Evolutionary conservation across 1,140 invertebrate species (phyloP), one percentile per base, ranked within the genome.

Genomic region (Drosophila kikkawai): DNA sequence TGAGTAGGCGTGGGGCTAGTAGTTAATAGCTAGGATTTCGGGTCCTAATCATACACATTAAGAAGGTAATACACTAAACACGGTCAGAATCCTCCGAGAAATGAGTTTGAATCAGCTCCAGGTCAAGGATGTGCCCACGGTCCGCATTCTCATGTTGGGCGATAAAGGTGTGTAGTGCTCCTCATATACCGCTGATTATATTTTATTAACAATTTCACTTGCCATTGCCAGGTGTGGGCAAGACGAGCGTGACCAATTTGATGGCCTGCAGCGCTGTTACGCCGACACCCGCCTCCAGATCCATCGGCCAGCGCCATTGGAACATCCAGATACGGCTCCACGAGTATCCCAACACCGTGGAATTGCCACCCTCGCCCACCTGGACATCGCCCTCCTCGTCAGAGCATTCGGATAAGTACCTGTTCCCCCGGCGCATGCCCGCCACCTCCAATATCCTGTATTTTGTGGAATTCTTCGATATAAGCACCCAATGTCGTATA

Each of bases 401-500:
- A 9, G 71, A 61, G n/a, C 42, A 26, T 0, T 51, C 57, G 3
- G 32, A 34, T 8, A 44, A 45, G 7, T 48, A 9, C n/a, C 12
- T 11, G 11, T 60, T 63, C 15, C n/a, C 34, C 0, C 29, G 17
- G 12, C 19, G 15, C 6, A 13, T 32, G n/a, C 36, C 26, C 2
- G 32, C 15, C n/a, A 29, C 41, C 5, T 56, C 41, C 8, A 32
- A 82, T 7, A 69, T 67, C 19, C 47, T 87, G 17, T 80, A 87
- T 37, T 86, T 86, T 26, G 76, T 86, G 13, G 82, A 86, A 39
- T 87, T 86, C 11, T 76, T 77, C n/a, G 80, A 86, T 60, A 13
- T 80, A 2, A 83, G 76, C 11, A 77, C 67, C 12, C 29, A 66
- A 11, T 5, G 59, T 29, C 75, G 63, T n/a, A 51, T 76, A 59